These are phyloP conservation scores for Sarcophaga caerulescens DNA, from an alignment of 2,888 invertebrate genomes.

Conservation along the genomic window DNA sequence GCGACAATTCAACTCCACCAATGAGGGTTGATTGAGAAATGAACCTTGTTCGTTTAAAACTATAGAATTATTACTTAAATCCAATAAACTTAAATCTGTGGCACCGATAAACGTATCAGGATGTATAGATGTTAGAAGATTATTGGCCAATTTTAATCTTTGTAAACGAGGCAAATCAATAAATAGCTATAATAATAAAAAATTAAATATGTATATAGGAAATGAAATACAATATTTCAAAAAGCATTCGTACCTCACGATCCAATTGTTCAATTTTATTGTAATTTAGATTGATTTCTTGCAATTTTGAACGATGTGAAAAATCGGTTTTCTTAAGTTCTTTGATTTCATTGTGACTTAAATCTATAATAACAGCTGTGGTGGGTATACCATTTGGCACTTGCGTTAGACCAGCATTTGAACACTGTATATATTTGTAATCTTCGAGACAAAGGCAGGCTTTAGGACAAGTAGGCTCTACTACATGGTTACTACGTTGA, in stretches of 20 bases:
- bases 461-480: conserved; percentile 77
- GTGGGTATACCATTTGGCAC: conserved; percentile 81
- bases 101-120: conserved; percentile 78
- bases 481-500: conserved; percentile 76
- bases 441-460: conserved; percentile 78
- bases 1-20: conserved; percentile 78
- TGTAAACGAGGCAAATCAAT: conserved; percentile 75
- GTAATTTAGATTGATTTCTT: conserved; percentile 77
- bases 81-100: conserved; percentile 75
- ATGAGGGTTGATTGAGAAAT: conserved; percentile 77
- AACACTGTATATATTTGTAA: conserved; percentile 81
- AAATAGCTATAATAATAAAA: conserved; percentile 76
- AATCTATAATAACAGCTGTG: conserved; percentile 77
- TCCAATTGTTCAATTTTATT: conserved; percentile 76
- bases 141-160: conserved; percentile 78
- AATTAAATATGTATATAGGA: background rate
- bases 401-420: conserved; percentile 81
- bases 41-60: conserved; percentile 74
- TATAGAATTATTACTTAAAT: conserved; percentile 80
- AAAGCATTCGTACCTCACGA: conserved; percentile 73
- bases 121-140: conserved; percentile 77
- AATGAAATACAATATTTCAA: background rate
- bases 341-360: conserved; percentile 78
- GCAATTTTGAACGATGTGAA: conserved; percentile 75
- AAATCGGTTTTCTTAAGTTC: conserved; percentile 76